A percentile compares a stretch with the other conserved stretches of the same genome.
phyloP scores from a whole-genome alignment of 2,888 invertebrate genomes.

The Megaustenia siamemsis region DNA sequence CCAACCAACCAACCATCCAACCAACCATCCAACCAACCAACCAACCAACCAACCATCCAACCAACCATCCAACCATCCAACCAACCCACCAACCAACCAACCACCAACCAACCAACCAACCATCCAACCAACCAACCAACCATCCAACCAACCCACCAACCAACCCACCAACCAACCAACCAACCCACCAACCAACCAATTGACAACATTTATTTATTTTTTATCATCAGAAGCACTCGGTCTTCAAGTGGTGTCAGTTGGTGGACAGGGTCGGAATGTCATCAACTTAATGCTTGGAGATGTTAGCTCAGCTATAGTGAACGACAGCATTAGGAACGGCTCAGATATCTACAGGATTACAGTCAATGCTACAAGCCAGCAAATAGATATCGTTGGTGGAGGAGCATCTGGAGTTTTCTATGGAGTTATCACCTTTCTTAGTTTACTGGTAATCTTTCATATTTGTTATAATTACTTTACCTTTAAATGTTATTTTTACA shows the following conservation, averaged over 20 bases:
- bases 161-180: no score
- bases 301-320: not conserved
- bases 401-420: constrained; percentile 57
- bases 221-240: not conserved
- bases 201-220: not conserved
- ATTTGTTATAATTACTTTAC: constrained; percentile 3
- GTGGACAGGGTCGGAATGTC: not conserved
- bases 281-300: constrained; percentile 11
- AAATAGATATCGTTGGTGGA: constrained; percentile 58
- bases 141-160: no score
- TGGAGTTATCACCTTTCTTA: constrained; percentile 55
- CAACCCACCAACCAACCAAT: no score
- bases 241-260: not conserved
- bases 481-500: no score
- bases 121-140: no score
- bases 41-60: no score
- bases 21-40: no score
- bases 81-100: no score
- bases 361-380: constrained; percentile 42
- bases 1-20: no score
- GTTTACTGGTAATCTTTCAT: constrained; percentile 33
- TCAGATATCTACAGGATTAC: constrained; percentile 55
- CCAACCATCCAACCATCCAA: no score
- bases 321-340: constrained; percentile 1
- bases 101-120: no score